These are phyloP conservation scores for Dolichomitus sp. DNA, from an alignment of 2,888 invertebrate species.

Conservation along the genomic window DNA sequence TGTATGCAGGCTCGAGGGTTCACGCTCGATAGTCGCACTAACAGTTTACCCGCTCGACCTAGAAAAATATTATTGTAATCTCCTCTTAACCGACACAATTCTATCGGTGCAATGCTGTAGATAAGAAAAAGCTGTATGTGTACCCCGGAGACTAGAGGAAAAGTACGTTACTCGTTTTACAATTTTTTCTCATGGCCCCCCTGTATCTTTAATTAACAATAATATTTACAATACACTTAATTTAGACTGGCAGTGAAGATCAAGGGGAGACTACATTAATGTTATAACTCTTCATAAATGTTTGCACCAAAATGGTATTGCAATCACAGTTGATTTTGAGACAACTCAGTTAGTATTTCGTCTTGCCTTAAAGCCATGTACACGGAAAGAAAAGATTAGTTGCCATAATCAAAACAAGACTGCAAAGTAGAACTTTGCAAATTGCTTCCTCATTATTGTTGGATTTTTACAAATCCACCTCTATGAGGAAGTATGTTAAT, in stretches of 20 bases:
- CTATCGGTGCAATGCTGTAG: constrained; percentile 10
- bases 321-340: too few species aligned
- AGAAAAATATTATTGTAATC: constrained; percentile 58
- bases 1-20: constrained; percentile 11
- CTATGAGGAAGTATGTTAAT: too few species aligned
- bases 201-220: constrained; percentile 2
- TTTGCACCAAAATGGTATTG: not conserved
- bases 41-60: constrained; percentile 42
- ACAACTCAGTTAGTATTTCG: too few species aligned
- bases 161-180: constrained; percentile 25
- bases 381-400: too few species aligned
- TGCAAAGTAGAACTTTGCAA: too few species aligned
- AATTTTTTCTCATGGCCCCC: constrained; percentile 12
- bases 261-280: not conserved
- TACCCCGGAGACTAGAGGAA: constrained; percentile 5
- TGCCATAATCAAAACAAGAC: too few species aligned
- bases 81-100: constrained; percentile 44
- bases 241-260: not conserved
- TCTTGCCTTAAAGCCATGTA: too few species aligned
- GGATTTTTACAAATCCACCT: too few species aligned
- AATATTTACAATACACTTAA: constrained; percentile 10
- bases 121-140: not conserved
- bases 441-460: too few species aligned
- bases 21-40: constrained; percentile 14
- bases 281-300: not conserved